Conservation (phyloP, 2,888 invertebrate species). For the Nysson spinosus region DNA sequence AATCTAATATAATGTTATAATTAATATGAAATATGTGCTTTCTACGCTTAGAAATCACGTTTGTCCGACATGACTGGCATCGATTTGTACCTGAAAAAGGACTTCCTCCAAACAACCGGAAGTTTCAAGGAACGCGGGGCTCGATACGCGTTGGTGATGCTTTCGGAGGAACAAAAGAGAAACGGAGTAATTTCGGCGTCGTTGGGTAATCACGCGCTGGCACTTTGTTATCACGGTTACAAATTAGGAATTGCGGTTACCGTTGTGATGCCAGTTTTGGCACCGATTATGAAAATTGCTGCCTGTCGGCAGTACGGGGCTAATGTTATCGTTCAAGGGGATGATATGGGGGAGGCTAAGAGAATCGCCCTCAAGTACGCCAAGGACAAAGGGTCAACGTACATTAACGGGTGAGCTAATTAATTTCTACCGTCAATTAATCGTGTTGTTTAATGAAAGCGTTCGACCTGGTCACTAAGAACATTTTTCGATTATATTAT, state of each 20-base stretch:
- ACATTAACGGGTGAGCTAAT: slow-evolving; percentile 89
- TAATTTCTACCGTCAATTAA: too few relatives aligned
- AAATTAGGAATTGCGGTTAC: slow-evolving; percentile 82
- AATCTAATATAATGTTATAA: too few relatives aligned
- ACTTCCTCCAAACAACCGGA: slow-evolving; percentile 96
- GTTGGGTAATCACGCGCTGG: slow-evolving; percentile 95
- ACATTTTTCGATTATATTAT: too few relatives aligned
- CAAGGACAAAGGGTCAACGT: slow-evolving; percentile 84
- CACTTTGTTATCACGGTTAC: slow-evolving; percentile 85
- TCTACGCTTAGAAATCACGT: slow-evolving; percentile 88
- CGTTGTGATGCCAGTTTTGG: slow-evolving; percentile 96
- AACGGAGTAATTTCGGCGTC: slow-evolving; percentile 95
- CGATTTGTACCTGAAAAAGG: slow-evolving; percentile 95
- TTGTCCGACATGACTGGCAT: slow-evolving; percentile 88
- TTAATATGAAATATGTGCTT: too few relatives aligned
- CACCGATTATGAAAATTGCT: slow-evolving; percentile 97
- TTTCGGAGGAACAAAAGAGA: slow-evolving; percentile 84
- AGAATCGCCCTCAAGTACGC: slow-evolving; percentile 86
- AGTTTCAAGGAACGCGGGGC: slow-evolving; percentile 98
- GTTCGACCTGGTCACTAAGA: too few relatives aligned
- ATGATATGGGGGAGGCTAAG: slow-evolving; percentile 92
- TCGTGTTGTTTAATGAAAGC: too few relatives aligned
- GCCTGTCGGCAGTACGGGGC: slow-evolving; percentile 92
- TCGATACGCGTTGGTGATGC: slow-evolving; percentile 87
- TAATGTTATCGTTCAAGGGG: slow-evolving; percentile 89